phyloP scores from a whole-genome alignment of 2,888 invertebrate genomes.

The Drosophila buzzatii region DNA sequence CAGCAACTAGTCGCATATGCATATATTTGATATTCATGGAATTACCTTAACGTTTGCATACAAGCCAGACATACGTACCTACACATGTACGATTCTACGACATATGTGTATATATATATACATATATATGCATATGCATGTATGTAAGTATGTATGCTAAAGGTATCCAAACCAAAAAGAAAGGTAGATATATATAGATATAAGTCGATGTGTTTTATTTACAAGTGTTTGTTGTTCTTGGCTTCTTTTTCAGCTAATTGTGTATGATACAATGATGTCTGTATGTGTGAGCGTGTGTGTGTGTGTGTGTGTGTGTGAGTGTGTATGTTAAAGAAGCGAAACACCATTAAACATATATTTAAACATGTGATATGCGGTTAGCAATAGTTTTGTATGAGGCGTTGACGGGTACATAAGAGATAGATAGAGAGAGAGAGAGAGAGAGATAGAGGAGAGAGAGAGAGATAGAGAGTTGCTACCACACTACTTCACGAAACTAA shows the following conservation, averaged over 20 bases:
- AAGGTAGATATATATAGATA: slow-evolving; percentile 1
- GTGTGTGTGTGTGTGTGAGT: slow-evolving; percentile 17
- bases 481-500: slow-evolving; percentile 51
- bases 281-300: slow-evolving; percentile 13
- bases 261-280: slow-evolving; percentile 41
- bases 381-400: slow-evolving; percentile 41
- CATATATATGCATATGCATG: slow-evolving; percentile 13
- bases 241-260: slow-evolving; percentile 32
- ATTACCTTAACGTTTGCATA: slow-evolving; percentile 37
- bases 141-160: slow-evolving; percentile 49
- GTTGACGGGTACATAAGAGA: slow-evolving; percentile 31
- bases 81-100: slow-evolving; percentile 35
- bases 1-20: slow-evolving; percentile 61
- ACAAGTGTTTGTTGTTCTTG: slow-evolving; percentile 35
- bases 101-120: slow-evolving; percentile 17
- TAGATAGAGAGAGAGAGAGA: slow-evolving; percentile 1
- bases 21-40: slow-evolving; percentile 34
- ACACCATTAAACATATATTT: slow-evolving; percentile 59
- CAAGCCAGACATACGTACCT: slow-evolving; percentile 35
- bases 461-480: slow-evolving; percentile 40
- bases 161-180: slow-evolving; percentile 19
- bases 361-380: slow-evolving; percentile 47
- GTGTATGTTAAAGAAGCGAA: slow-evolving; percentile 43
- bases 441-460: background rate
- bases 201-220: slow-evolving; percentile 37